Conservation (phyloP, 2,888 invertebrate genomes). For the Parasteatoda lunata region DNA sequence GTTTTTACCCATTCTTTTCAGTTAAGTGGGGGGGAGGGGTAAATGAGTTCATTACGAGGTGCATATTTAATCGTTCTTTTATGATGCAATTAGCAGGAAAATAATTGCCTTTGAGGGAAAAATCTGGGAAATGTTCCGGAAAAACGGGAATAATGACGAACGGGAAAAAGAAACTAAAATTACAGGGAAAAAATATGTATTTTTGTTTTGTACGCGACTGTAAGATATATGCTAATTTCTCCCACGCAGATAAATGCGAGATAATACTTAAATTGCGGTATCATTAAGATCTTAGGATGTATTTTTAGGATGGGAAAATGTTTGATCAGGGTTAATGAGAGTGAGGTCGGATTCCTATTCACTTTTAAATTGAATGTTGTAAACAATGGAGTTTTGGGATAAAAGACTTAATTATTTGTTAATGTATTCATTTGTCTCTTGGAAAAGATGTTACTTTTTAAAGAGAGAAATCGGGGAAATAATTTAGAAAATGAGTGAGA, state of each 20-base stretch:
- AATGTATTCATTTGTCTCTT: too few relatives aligned
- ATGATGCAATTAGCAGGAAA: slow-evolving; percentile 42
- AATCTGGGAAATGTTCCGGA: background rate
- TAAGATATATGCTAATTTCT: slow-evolving; percentile 52
- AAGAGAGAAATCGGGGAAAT: too few relatives aligned
- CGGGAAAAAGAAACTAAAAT: background rate
- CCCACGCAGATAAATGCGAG: slow-evolving; percentile 7
- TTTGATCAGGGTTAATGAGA: too few relatives aligned
- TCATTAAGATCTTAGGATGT: too few relatives aligned
- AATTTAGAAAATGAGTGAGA: too few relatives aligned
- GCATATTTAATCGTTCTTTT: slow-evolving; percentile 52
- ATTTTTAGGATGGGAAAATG: too few relatives aligned
- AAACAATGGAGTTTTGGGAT: too few relatives aligned
- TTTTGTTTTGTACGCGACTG: slow-evolving; percentile 2
- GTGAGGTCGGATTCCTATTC: too few relatives aligned
- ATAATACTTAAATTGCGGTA: background rate
- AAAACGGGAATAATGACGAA: background rate
- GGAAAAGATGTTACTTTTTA: too few relatives aligned
- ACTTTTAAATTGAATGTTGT: too few relatives aligned
- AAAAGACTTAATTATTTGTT: too few relatives aligned
- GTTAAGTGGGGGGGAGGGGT: background rate
- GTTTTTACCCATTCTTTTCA: background rate
- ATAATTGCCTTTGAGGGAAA: slow-evolving; percentile 31
- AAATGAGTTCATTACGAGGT: slow-evolving; percentile 41
- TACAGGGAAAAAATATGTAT: background rate